Base-by-base conservation (phyloP, 2,888 invertebrate genomes). In the Frankliniella intonsa region DNA sequence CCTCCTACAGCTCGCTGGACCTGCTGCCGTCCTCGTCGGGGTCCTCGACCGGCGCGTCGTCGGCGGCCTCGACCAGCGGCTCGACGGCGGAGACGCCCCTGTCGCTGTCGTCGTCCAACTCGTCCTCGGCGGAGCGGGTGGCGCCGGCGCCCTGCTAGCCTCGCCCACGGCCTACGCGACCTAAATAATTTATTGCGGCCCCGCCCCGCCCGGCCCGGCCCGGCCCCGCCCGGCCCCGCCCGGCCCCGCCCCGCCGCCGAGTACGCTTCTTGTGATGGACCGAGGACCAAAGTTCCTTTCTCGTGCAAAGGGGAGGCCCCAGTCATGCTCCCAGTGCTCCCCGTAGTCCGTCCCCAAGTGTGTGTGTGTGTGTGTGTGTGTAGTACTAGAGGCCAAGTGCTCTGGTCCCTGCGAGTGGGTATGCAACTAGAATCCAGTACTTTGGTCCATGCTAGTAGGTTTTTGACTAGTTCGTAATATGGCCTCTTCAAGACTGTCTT, bases 1-100 rank as follows among this genome's bases (percentile, higher is more conserved):
- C 83, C 82, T 85, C 85, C 0, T 85, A 85, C 81, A 85, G 85
- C 81, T 85, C 85, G 19, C 82, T 85, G 80, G 85, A 85, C 82
- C 84, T 85, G 65, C 83, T 85, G 80, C 85, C 85, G n/a, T 84
- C 85, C 19, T 83, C 80, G 22, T 76, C 69, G 22, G 69, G 25
- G 25, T 76, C 69, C 69, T 76, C 69, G 69, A 25, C 69, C 11
- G 69, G 69, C 9, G 55, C 69, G 22, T 76, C 69, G 69, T 76
- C 69, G 22, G 69, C 69, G 69, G 69, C 69, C 25, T 76, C 69
- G 25, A 76, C 69, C 22, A 76, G 69, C 69, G 69, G 69, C 69
- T 76, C 25, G 22, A 22, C 69, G 22, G 69, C 25, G 22, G 69
- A 76, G 25, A 22, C 69, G 25, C n/a, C 69, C 69, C 25, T 76